A percentile compares a stretch with the other conserved stretches of the same genome.
Evolutionary conservation across 2,113 vertebrate genomes (phyloP).

Genomic region (Oncorhynchus kisutch): DNA sequence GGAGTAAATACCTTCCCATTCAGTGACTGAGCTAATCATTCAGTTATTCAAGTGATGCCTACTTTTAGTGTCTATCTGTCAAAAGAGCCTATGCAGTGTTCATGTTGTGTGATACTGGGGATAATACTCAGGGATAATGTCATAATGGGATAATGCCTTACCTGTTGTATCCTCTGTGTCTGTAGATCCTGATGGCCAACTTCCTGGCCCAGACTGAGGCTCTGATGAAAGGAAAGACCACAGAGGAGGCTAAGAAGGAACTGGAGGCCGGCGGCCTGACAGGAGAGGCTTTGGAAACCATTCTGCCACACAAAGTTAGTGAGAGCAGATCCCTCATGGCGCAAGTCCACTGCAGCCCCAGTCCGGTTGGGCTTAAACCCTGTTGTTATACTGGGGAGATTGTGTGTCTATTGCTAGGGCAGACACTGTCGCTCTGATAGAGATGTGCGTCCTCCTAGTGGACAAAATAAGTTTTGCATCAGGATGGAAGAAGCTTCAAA

Average conservation of each 20-base stretch:
- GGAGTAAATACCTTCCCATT: too few relatives aligned
- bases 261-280: slow-evolving; percentile 80
- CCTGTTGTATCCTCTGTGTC: not conserved
- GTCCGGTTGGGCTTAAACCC: too few relatives aligned
- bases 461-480: not conserved
- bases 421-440: not conserved
- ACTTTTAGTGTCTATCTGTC: not conserved
- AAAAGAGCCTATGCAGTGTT: not conserved
- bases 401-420: not conserved
- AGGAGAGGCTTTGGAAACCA: slow-evolving; percentile 80
- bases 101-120: not conserved
- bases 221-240: slow-evolving; percentile 91
- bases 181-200: slow-evolving; percentile 91
- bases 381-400: too few relatives aligned
- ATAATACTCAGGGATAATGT: too few relatives aligned
- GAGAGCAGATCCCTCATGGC: not conserved
- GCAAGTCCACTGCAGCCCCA: too few relatives aligned
- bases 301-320: slow-evolving; percentile 91
- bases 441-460: not conserved
- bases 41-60: too few relatives aligned
- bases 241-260: slow-evolving; percentile 85
- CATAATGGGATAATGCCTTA: too few relatives aligned
- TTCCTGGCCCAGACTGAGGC: slow-evolving; percentile 97
- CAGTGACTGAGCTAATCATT: too few relatives aligned
- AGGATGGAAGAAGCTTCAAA: not conserved